Evolutionary conservation across 2,797 vertebrate species (phyloP), one percentile per base, ranked within the genome.

Genomic region (Chrysocyon brachyurus): DNA sequence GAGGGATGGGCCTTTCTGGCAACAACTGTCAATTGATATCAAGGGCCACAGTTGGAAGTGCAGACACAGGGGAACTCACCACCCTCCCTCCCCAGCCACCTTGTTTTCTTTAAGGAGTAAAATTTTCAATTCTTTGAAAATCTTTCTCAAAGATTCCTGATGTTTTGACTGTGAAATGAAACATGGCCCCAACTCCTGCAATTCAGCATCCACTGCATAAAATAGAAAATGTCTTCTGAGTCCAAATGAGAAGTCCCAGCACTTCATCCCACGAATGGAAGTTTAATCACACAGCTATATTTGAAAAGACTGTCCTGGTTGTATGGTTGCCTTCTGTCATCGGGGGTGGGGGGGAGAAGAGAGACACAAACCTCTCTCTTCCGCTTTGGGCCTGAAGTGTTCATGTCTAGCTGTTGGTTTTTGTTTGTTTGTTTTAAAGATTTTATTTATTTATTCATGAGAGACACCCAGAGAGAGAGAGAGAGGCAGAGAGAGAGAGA

Each of bases 21-120:
- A 83, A 54, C 36, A 22, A 12, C 56, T 46, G 64, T 17, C 24
- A 12, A 3, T 52, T 28, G 49, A 21, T 49, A 84, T 59, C 14
- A 3, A 72, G 64, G 54, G 40, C 19, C 33, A 24, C 2, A 40
- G 22, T 52, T 77, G n/a, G 22, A 82, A 82, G 49, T 36, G 31
- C 12, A 54, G 81, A 14, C 57, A 5, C 0, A 56, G n/a, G 54
- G 22, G 6, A 57, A 46, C 40, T 46, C 1, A 5, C 5, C 0
- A 28, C 1, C 2, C 0, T 31, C 3, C 19, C 6, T 3, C 2
- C 0, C 4, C 1, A 4, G 40, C 31, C 31, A 16, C 3, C 33
- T 0, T 6, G 5, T 16, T 81, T 68, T 57, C 31, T 52, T 17
- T 12, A 61, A 59, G n/a, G 40, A 70, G 15, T n/a, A 31, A 33